phyloP scores from a whole-genome alignment of 2,113 vertebrate genomes.

The Panthera tigris region DNA sequence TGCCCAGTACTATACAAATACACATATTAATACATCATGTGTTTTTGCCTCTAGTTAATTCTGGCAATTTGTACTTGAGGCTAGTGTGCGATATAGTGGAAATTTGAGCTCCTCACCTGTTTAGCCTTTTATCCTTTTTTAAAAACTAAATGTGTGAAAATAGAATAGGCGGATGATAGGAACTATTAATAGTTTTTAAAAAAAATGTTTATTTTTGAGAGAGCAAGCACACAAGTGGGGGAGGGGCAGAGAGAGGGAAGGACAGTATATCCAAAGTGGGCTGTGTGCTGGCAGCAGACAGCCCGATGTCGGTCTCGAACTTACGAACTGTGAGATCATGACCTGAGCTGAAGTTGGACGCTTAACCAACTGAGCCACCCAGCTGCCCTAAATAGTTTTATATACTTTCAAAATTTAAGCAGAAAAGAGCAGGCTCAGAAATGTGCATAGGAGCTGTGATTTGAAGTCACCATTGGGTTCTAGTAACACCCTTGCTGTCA shows the following conservation, averaged over 20 bases:
- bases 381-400: background rate
- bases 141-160: background rate
- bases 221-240: background rate
- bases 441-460: background rate
- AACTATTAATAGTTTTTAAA: background rate
- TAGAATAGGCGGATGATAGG: background rate
- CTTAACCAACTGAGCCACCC: background rate
- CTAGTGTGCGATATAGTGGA: background rate
- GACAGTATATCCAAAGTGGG: background rate
- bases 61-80: background rate
- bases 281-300: too few relatives aligned
- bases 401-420: background rate
- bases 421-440: background rate
- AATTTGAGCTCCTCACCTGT: background rate
- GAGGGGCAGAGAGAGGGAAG: background rate
- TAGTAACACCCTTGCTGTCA: background rate
- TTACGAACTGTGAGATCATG: background rate
- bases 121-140: background rate
- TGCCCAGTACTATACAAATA: background rate
- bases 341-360: background rate
- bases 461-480: background rate
- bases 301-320: too few relatives aligned
- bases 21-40: background rate
- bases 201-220: background rate
- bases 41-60: slow-evolving; percentile 1